Conservation (phyloP, 92 coral and sea anemone genomes). For the Muricea muricata region DNA sequence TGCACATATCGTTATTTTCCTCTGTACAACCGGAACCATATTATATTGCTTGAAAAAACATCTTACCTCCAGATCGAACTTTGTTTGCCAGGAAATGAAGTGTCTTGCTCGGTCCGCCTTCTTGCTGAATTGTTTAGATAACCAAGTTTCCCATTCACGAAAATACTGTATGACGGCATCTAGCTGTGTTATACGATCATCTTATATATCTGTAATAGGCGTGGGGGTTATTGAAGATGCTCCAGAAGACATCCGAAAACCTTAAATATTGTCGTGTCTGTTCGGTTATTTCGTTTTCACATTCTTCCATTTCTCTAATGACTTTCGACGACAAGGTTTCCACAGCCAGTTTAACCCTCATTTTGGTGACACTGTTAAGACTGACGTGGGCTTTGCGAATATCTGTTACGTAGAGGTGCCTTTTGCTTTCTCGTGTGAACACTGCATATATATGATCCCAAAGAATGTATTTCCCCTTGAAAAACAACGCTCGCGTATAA, state of each 20-base stretch:
- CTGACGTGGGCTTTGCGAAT: too few relatives aligned
- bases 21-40: too few relatives aligned
- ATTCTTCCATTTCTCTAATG: constrained; percentile 46
- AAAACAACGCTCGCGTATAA: too few relatives aligned
- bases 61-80: neutral
- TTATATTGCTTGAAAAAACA: too few relatives aligned
- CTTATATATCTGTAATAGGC: neutral
- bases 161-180: constrained; percentile 20
- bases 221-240: constrained; percentile 1
- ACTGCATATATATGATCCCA: too few relatives aligned
- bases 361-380: too few relatives aligned
- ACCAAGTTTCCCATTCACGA: constrained; percentile 34
- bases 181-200: constrained; percentile 7
- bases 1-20: too few relatives aligned
- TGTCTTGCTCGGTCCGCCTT: constrained; percentile 29
- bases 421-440: too few relatives aligned
- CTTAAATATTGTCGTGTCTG: constrained; percentile 43
- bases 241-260: constrained; percentile 32
- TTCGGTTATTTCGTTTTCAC: constrained; percentile 43
- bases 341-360: too few relatives aligned
- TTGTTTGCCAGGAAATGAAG: neutral
- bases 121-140: neutral
- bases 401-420: too few relatives aligned
- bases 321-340: constrained; percentile 42
- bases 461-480: too few relatives aligned